Evolutionary conservation across 2,888 invertebrate genomes (phyloP).

Genomic region (Melinaea menophilus): DNA sequence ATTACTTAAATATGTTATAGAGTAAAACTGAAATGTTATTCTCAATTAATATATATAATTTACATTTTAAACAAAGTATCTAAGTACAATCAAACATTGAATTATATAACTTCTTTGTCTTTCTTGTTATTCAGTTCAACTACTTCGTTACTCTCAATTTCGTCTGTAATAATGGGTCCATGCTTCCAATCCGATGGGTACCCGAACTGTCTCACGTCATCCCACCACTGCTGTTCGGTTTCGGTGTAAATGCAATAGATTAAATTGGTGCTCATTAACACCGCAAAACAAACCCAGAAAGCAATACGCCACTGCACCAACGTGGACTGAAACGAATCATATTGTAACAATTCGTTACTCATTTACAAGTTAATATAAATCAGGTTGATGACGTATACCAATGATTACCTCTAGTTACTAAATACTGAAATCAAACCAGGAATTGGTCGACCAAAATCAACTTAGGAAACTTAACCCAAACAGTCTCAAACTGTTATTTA

Average conservation of each 20-base stretch:
- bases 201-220: conserved; percentile 58
- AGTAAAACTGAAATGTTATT: not conserved
- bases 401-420: too few species aligned
- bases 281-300: conserved; percentile 80
- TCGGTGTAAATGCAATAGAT: conserved; percentile 78
- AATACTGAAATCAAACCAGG: too few species aligned
- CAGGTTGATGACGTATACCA: too few species aligned
- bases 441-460: too few species aligned
- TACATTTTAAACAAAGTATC: too few species aligned
- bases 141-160: conserved; percentile 2
- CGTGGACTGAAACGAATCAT: conserved; percentile 50
- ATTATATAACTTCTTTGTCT: not conserved
- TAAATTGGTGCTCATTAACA: conserved; percentile 75
- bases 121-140: not conserved
- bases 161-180: conserved; percentile 34
- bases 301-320: conserved; percentile 71
- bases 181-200: conserved; percentile 41
- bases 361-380: too few species aligned
- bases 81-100: too few species aligned
- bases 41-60: too few species aligned
- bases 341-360: not conserved
- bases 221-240: conserved; percentile 81
- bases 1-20: not conserved
- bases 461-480: too few species aligned
- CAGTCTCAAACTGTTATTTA: too few species aligned